phyloP scores from a whole-genome alignment of 2,888 invertebrate species.

The Leuctra nigra region DNA sequence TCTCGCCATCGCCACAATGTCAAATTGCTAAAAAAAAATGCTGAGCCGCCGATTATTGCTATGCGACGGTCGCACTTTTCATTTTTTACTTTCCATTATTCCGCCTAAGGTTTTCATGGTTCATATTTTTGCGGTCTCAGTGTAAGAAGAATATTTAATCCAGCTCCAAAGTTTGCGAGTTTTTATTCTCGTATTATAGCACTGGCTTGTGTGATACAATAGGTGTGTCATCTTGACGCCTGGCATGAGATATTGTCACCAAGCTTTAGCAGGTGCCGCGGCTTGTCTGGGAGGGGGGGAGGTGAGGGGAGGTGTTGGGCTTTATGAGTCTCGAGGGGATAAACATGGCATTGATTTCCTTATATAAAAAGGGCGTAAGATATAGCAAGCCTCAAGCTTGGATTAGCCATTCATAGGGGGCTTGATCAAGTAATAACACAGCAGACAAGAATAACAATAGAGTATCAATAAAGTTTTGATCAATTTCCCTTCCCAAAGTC shows the following conservation, averaged over 20 bases:
- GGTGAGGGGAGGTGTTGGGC: slow-evolving; percentile 1
- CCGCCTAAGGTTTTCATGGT: not conserved
- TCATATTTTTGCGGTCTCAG: too few relatives aligned
- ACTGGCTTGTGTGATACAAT: slow-evolving; percentile 13
- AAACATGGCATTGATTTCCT: slow-evolving; percentile 18
- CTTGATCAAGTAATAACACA: slow-evolving; percentile 12
- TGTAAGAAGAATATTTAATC: too few relatives aligned
- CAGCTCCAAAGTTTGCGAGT: too few relatives aligned
- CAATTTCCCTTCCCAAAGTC: too few relatives aligned
- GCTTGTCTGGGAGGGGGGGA: not conserved
- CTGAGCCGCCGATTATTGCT: too few relatives aligned
- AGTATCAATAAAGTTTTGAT: too few relatives aligned
- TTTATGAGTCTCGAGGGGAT: slow-evolving; percentile 13
- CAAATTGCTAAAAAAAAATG: too few relatives aligned
- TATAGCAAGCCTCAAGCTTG: slow-evolving; percentile 11
- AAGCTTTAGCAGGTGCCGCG: slow-evolving; percentile 1
- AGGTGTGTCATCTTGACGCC: slow-evolving; percentile 1
- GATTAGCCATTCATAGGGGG: slow-evolving; percentile 5
- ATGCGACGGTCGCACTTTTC: too few relatives aligned
- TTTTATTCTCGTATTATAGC: slow-evolving; percentile 6
- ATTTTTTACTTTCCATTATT: too few relatives aligned
- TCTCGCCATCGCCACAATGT: too few relatives aligned
- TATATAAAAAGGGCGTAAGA: slow-evolving; percentile 7
- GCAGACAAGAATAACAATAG: too few relatives aligned
- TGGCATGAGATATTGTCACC: not conserved